A percentile compares a stretch with the other conserved stretches of the same genome.
These are phyloP conservation scores for Porphyrio hochstetteri DNA, from an alignment of 2,113 vertebrate species.

Conservation along the genomic window DNA sequence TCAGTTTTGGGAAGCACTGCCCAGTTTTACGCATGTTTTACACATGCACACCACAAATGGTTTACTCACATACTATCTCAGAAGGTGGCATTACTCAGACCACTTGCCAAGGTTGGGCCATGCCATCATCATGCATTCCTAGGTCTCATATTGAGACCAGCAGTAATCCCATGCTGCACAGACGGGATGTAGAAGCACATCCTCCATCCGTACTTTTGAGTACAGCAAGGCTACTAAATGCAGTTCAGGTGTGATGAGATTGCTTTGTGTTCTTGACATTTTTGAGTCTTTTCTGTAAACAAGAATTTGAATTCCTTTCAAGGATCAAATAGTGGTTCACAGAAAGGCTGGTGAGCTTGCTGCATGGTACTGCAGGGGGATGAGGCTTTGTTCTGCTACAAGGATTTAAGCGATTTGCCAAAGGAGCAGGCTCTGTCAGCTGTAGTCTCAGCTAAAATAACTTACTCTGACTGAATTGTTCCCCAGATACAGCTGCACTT, in stretches of 20 bases:
- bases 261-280: neutral
- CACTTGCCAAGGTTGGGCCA: neutral
- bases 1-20: neutral
- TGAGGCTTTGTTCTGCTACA: neutral
- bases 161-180: neutral
- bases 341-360: neutral
- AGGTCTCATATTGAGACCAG: neutral
- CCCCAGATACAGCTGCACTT: neutral
- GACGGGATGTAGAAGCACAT: neutral
- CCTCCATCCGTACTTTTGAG: neutral
- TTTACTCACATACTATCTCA: neutral
- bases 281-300: neutral
- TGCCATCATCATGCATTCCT: neutral
- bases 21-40: neutral
- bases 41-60: neutral
- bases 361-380: neutral
- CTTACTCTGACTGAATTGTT: neutral
- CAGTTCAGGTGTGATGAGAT: neutral
- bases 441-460: constrained; percentile 7
- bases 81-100: neutral
- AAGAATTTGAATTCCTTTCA: neutral
- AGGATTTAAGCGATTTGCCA: neutral
- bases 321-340: neutral
- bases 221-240: neutral
- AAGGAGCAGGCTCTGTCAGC: neutral